Conservation (phyloP, 1,140 invertebrate genomes). For the Euwallacea fornicatus region DNA sequence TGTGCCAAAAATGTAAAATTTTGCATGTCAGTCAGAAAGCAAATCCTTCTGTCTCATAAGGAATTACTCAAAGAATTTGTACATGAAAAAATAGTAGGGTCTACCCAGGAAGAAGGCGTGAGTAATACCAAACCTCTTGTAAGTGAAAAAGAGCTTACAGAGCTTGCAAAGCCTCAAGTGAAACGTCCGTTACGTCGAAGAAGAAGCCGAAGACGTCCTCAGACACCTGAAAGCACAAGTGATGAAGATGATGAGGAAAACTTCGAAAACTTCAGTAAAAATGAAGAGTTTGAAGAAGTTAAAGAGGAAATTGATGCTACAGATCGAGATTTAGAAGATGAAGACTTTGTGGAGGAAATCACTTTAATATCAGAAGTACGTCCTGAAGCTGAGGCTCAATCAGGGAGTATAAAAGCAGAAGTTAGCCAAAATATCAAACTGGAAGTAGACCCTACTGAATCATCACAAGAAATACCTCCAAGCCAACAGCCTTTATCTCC, state of each 20-base stretch:
- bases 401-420: not conserved
- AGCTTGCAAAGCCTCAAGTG: not conserved
- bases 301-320: not conserved
- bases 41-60: conserved; percentile 37
- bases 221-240: conserved; percentile 22
- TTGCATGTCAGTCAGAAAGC: conserved; percentile 33
- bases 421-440: conserved; percentile 2
- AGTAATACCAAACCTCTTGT: not conserved
- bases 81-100: not conserved
- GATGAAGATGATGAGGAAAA: conserved; percentile 9
- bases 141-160: not conserved
- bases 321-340: not conserved
- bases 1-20: conserved; percentile 41
- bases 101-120: not conserved
- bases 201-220: not conserved
- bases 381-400: not conserved
- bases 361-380: conserved; percentile 14
- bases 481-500: conserved; percentile 15
- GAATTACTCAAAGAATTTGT: conserved; percentile 17
- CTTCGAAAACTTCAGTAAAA: not conserved
- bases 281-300: not conserved
- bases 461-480: not conserved
- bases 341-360: conserved; percentile 19
- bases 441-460: conserved; percentile 1
- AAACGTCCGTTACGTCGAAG: not conserved